A percentile compares a stretch with the other conserved stretches of the same genome.
Evolutionary conservation across 2,888 invertebrate genomes (phyloP).

Genomic region (Caenorhabditis imperialis): DNA sequence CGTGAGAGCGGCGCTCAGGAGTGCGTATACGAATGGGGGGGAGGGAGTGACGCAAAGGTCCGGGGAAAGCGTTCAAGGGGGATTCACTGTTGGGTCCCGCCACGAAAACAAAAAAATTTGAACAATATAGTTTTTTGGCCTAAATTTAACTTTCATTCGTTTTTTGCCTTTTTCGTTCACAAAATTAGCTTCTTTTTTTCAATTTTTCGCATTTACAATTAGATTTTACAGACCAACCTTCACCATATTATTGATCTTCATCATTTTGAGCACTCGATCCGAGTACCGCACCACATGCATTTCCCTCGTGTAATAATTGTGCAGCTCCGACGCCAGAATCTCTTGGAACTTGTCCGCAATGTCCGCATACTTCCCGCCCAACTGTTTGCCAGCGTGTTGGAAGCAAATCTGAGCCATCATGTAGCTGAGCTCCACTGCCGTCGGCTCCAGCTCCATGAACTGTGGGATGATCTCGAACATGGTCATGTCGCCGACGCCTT

Average conservation of each 20-base stretch:
- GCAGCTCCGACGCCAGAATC: constrained; percentile 40
- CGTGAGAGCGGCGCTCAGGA: no score
- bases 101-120: no score
- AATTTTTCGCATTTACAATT: no score
- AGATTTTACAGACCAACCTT: no score
- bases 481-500: no score
- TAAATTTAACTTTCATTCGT: no score
- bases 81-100: no score
- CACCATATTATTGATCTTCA: constrained; percentile 55
- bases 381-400: constrained; percentile 32
- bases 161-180: constrained; percentile 45
- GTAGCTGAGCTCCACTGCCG: constrained; percentile 45
- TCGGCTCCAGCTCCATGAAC: constrained; percentile 34
- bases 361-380: constrained; percentile 10
- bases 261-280: constrained; percentile 49
- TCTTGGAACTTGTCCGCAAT: constrained; percentile 23
- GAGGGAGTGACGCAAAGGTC: no score
- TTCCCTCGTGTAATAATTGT: constrained; percentile 43
- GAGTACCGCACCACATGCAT: constrained; percentile 51
- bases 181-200: no score
- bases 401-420: constrained; percentile 52
- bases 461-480: not conserved
- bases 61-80: no score
- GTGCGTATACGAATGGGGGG: no score
- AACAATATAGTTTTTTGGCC: no score